Conservation (phyloP, 2,797 vertebrate species). For the Dicrostonyx torquatus region DNA sequence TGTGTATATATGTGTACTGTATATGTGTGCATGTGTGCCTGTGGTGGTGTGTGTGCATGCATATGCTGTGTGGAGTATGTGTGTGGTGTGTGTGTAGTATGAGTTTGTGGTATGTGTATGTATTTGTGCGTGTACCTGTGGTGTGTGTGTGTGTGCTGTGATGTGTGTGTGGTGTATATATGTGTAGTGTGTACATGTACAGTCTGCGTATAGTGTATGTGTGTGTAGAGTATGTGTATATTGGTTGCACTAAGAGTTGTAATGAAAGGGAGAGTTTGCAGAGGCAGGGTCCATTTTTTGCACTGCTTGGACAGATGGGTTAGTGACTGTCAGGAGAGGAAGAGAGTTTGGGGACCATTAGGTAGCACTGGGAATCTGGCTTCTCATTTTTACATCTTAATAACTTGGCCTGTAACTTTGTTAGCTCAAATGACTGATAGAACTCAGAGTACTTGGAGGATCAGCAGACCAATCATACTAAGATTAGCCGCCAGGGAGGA, state of each 20-base stretch:
- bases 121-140: neutral
- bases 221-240: neutral
- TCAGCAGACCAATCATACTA: neutral
- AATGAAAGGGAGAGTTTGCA: neutral
- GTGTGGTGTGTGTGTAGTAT: neutral
- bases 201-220: neutral
- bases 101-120: neutral
- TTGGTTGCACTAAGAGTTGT: neutral
- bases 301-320: too few relatives aligned
- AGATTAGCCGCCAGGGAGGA: slow-evolving; percentile 13
- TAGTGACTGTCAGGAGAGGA: neutral
- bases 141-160: neutral
- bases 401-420: slow-evolving; percentile 14
- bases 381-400: slow-evolving; percentile 14
- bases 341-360: neutral
- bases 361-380: neutral
- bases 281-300: neutral
- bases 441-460: neutral
- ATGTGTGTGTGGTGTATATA: neutral
- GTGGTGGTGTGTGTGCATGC: neutral
- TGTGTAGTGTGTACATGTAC: neutral
- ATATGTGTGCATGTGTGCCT: neutral
- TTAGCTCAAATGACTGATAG: neutral
- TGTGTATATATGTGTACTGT: neutral
- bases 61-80: neutral